phyloP scores from a whole-genome alignment of 2,113 vertebrate genomes.

The Laticauda colubrina region DNA sequence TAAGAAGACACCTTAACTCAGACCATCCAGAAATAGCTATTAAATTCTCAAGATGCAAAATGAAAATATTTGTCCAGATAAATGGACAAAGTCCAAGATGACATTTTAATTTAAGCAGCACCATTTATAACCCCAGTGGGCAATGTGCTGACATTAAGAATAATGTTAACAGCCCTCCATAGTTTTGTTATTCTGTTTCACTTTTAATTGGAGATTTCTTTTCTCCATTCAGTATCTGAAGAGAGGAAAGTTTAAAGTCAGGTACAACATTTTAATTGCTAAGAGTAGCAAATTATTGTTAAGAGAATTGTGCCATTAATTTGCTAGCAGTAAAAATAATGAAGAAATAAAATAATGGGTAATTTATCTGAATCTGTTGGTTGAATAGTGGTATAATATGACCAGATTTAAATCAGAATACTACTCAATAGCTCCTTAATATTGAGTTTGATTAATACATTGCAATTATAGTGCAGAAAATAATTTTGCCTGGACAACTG shows the following conservation, averaged over 20 bases:
- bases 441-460: background rate
- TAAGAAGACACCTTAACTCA: slow-evolving; percentile 59
- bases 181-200: slow-evolving; percentile 33
- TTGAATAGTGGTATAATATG: background rate
- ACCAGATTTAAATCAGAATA: background rate
- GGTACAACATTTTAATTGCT: slow-evolving; percentile 32
- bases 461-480: background rate
- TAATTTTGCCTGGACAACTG: background rate
- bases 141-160: slow-evolving; percentile 54
- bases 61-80: slow-evolving; percentile 54
- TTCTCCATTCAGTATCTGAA: background rate
- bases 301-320: background rate
- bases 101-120: slow-evolving; percentile 34
- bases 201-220: slow-evolving; percentile 28
- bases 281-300: slow-evolving; percentile 11
- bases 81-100: slow-evolving; percentile 38
- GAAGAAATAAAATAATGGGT: background rate
- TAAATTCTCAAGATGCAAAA: slow-evolving; percentile 58
- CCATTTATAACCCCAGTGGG: slow-evolving; percentile 53
- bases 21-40: slow-evolving; percentile 58
- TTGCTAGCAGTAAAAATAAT: background rate
- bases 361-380: background rate
- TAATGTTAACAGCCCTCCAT: slow-evolving; percentile 49
- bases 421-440: slow-evolving; percentile 4
- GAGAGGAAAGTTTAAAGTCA: slow-evolving; percentile 37